A percentile compares a stretch with the other conserved stretches of the same genome.
Evolutionary conservation across 2,113 vertebrate species (phyloP).

Genomic region (Ameiurus melas): DNA sequence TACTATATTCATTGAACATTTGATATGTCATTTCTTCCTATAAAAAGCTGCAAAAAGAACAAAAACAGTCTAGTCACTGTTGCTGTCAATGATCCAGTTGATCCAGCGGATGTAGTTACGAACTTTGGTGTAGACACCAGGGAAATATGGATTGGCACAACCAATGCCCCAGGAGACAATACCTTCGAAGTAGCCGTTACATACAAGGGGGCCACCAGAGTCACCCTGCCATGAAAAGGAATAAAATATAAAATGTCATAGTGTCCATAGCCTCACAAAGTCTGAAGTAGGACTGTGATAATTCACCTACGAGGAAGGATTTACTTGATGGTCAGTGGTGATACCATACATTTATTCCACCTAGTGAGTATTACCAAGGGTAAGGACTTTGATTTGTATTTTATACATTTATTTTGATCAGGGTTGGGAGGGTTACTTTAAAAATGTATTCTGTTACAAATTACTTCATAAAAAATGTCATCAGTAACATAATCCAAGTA

Average conservation of each 20-base stretch:
- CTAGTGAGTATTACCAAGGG: background rate
- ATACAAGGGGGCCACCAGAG: slow-evolving; percentile 77
- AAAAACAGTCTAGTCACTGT: slow-evolving; percentile 27
- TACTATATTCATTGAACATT: background rate
- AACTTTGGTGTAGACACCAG: slow-evolving; percentile 77
- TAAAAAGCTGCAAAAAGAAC: background rate
- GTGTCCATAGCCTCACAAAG: background rate
- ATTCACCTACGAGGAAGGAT: background rate
- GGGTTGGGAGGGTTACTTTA: too few species aligned
- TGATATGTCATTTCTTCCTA: background rate
- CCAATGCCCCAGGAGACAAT: slow-evolving; percentile 79
- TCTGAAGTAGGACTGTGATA: background rate
- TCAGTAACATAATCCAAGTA: too few species aligned
- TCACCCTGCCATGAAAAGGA: slow-evolving; percentile 68
- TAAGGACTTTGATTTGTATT: background rate
- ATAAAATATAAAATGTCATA: background rate
- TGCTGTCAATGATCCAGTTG: slow-evolving; percentile 51
- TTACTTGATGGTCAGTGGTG: background rate
- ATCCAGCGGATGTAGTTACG: slow-evolving; percentile 74
- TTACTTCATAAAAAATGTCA: too few species aligned
- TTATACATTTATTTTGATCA: background rate
- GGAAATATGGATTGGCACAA: slow-evolving; percentile 70
- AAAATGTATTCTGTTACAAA: too few species aligned
- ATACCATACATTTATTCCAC: background rate
- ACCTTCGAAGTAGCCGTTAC: slow-evolving; percentile 71